A percentile compares a stretch with the other conserved stretches of the same genome.
phyloP scores from a whole-genome alignment of 1,140 invertebrate genomes.

The Hycleus cichorii region DNA sequence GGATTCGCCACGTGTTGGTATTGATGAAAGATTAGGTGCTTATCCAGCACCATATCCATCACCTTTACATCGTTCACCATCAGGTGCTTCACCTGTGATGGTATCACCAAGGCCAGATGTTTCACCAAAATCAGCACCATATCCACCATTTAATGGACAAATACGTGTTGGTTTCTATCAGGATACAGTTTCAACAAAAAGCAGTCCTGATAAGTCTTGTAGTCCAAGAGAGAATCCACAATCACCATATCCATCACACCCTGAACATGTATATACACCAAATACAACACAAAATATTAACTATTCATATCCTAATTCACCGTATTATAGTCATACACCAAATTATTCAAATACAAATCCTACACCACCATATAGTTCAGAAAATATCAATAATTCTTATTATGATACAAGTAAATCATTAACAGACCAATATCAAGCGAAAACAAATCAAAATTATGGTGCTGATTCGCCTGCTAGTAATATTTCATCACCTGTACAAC shows the following conservation, averaged over 20 bases:
- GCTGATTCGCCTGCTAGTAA: conserved; percentile 27
- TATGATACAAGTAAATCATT: conserved; percentile 33
- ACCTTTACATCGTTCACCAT: conserved; percentile 52
- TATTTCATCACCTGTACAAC: conserved; percentile 23
- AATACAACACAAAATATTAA: conserved; percentile 28
- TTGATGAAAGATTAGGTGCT: conserved; percentile 48
- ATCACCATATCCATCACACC: conserved; percentile 52
- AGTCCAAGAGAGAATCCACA: conserved; percentile 54
- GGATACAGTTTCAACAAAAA: conserved; percentile 63
- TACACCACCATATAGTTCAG: conserved; percentile 26
- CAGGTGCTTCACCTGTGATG: conserved; percentile 46
- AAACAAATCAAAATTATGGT: conserved; percentile 27
- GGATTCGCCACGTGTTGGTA: conserved; percentile 57
- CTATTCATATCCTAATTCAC: conserved; percentile 32
- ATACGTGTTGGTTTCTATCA: conserved; percentile 72
- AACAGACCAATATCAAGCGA: conserved; percentile 30
- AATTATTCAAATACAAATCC: conserved; percentile 37
- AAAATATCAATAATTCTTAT: conserved; percentile 25
- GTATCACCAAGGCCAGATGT: conserved; percentile 45
- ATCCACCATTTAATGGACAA: conserved; percentile 58
- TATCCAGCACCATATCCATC: conserved; percentile 59
- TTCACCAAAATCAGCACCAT: conserved; percentile 55
- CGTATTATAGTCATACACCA: conserved; percentile 32
- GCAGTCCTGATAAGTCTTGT: conserved; percentile 64
- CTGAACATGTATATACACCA: conserved; percentile 52